Base-by-base conservation (phyloP, 2,888 invertebrate genomes). In the Acanthosepion esculentum region DNA sequence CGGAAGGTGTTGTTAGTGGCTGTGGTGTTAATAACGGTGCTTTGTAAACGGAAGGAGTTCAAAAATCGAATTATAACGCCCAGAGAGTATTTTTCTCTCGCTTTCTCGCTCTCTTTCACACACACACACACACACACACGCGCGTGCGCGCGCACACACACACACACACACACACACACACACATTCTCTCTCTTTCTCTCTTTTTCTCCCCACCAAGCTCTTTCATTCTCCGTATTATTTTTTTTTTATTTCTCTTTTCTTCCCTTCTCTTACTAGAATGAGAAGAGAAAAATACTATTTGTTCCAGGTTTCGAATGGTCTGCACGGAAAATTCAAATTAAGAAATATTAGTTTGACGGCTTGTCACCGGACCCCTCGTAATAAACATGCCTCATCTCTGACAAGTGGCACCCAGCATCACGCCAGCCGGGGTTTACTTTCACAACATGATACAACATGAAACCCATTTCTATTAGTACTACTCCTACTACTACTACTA, bases 371-470 rank as follows among this genome's bases (percentile, higher is more conserved):
- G 78, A 78, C n/a, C n/a, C 78, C n/a, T 78, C 78, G 78, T n/a
- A n/a, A n/a, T 78, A 78, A 78, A n/a, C 78, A 78, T 78, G 78
- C 78, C n/a, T 78, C 78, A 78, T 78, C n/a, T 78, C n/a, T n/a
- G 78, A 78, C n/a, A 78, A n/a, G 78, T 78, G 33, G n/a, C 78
- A 78, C n/a, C 78, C 78, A 78, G 78, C 78, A 78, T 78, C 78
- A n/a, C 78, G 33, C 78, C 78, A 78, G 78, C n/a, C 78, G 33
- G 33, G 33, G 78, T 78, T 78, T n/a, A 18, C 78, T 78, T 78
- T 59, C 59, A 59, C 23, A 59, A 59, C 59, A 20, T 23, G 59
- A 59, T 59, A 59, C 59, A 59, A 59, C 59, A 59, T 59, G 59
- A 59, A 59, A 59, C 59, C 23, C 59, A 23, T 59, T 59, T 59